Evolutionary conservation across 2,113 vertebrate genomes (phyloP), one percentile per base, ranked within the genome.

Genomic region (Pseudopipra pipra): DNA sequence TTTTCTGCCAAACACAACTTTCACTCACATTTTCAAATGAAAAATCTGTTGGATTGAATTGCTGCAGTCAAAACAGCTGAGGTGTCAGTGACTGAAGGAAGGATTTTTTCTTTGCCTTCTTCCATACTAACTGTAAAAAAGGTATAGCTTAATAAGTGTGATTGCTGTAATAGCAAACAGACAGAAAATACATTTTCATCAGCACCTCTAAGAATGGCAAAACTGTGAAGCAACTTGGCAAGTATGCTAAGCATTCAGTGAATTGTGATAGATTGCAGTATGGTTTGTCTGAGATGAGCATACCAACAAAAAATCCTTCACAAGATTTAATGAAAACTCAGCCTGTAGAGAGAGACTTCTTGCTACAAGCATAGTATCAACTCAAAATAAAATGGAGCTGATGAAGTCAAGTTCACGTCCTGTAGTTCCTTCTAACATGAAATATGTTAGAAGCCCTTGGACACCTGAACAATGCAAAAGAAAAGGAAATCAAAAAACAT

Each of bases 101-200:
- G 17, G 39, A 66, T 30, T 56, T 73, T 79, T 27, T 21, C 14
- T 56, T 76, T 82, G 66, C 41, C 31, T 54, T 51, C 41, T 30
- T 52, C 89, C 27, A 56, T 43, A 62, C 62, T 87, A 78, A 96
- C 72, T 27, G 86, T 91, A 55, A 84, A 87, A 91, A 96, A 85
- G 63, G 52, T 81, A 49, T 67, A 92, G 72, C 85, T 90, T 91
- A 95, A 65, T 75, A 94, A 94, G 68, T 74, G 52, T 28, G 84
- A 79, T 70, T 74, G 63, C 87, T 78, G 65, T 74, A 73, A 76
- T 37, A 96, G 89, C 59, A 90, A 54, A 55, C 76, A 79, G 56
- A 94, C 72, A 88, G 71, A 94, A 97, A 97, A 94, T 82, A 92
- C 55, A 30, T 94, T 95, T 97, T 93, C 59, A 90, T 72, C 63